phyloP scores from a whole-genome alignment of 2,113 vertebrate species.

The Callocephalon fimbriatum region DNA sequence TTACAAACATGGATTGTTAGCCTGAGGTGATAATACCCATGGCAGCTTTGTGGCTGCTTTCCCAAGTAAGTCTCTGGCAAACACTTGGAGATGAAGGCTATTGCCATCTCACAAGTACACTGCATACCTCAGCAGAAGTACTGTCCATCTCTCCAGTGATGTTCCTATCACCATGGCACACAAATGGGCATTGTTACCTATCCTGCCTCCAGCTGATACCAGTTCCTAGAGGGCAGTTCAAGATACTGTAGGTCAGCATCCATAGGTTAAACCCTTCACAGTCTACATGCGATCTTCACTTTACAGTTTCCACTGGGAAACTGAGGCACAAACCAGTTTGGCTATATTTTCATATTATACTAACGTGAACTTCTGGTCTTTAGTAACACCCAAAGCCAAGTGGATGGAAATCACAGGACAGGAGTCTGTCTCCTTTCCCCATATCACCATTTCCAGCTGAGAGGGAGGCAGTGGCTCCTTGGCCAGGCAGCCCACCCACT shows the following conservation, averaged over 20 bases:
- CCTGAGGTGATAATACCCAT: accelerated
- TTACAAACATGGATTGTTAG: not conserved
- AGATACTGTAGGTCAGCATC: not conserved
- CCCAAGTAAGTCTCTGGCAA: not conserved
- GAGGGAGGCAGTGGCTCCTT: not conserved
- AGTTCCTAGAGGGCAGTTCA: not conserved
- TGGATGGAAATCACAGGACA: not conserved
- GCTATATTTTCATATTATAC: not conserved
- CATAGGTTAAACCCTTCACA: accelerated
- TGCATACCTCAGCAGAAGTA: not conserved
- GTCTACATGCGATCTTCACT: accelerated
- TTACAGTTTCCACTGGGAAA: accelerated
- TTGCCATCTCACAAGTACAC: not conserved
- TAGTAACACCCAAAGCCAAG: not conserved
- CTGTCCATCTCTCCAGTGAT: not conserved
- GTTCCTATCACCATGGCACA: not conserved
- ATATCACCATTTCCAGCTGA: not conserved
- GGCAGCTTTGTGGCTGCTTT: not conserved
- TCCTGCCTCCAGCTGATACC: not conserved
- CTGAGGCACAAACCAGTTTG: not conserved
- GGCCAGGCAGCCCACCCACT: not conserved
- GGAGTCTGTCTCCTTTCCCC: not conserved
- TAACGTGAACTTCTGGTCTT: not conserved
- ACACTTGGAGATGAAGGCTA: not conserved
- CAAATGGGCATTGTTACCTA: accelerated